These are phyloP conservation scores for Macroteleia sp. DNA, from an alignment of 2,888 invertebrate genomes.

Conservation along the genomic window DNA sequence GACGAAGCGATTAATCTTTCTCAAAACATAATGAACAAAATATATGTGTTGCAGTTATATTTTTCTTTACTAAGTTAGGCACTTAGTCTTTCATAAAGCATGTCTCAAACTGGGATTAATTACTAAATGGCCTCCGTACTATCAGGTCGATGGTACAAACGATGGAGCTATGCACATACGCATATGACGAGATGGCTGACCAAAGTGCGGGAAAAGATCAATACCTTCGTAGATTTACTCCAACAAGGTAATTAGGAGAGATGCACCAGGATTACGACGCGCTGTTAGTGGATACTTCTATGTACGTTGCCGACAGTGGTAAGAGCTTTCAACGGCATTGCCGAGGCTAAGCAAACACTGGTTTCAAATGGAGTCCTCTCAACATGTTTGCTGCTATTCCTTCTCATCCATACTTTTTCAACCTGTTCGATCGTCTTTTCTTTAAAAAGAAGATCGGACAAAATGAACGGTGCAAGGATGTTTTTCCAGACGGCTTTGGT, in stretches of 20 bases:
- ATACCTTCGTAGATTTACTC: constrained; percentile 69
- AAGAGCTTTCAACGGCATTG: constrained; percentile 76
- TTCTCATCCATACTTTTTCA: constrained; percentile 35
- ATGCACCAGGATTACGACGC: constrained; percentile 65
- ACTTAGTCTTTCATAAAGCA: constrained; percentile 13
- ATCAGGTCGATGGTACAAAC: constrained; percentile 4
- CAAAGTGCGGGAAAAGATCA: constrained; percentile 67
- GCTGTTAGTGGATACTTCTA: constrained; percentile 56
- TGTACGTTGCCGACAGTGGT: constrained; percentile 61
- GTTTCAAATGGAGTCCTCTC: constrained; percentile 73
- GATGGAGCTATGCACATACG: constrained; percentile 25
- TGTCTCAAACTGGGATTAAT: constrained; percentile 27
- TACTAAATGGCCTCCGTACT: constrained; percentile 14
- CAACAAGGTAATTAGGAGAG: constrained; percentile 73
- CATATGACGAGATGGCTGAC: constrained; percentile 39
- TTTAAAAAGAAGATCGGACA: constrained; percentile 15
- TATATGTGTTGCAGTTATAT: constrained; percentile 2
- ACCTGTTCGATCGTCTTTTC: constrained; percentile 48
- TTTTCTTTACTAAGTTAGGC: background rate
- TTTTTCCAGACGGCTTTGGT: constrained; percentile 17
- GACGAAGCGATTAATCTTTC: constrained; percentile 12
- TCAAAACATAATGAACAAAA: constrained; percentile 13
- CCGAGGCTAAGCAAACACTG: constrained; percentile 75
- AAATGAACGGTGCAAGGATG: constrained; percentile 20
- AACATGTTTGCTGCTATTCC: constrained; percentile 18